A percentile compares a stretch with the other conserved stretches of the same genome.
These are phyloP conservation scores for Callosobruchus maculatus DNA, from an alignment of 2,888 invertebrate genomes.

Conservation along the genomic window DNA sequence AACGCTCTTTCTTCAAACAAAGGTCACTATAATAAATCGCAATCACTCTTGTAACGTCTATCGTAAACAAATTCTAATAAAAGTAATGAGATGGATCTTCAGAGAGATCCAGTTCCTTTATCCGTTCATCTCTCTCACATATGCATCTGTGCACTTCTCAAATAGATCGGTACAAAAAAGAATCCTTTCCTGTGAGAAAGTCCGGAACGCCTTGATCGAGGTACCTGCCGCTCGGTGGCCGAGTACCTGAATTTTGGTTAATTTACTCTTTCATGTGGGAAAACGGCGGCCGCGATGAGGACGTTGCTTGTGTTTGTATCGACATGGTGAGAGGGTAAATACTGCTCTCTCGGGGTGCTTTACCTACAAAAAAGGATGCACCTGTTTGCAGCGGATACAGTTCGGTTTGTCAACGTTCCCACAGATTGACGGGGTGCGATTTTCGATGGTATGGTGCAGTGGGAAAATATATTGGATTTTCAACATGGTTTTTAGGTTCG, in stretches of 20 bases:
- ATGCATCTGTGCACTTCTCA: neutral
- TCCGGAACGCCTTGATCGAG: slow-evolving; percentile 20
- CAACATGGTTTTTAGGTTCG: neutral
- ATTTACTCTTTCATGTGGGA: slow-evolving; percentile 16
- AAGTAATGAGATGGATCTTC: no score
- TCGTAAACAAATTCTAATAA: no score
- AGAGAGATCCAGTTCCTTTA: neutral
- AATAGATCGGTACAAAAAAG: slow-evolving; percentile 3
- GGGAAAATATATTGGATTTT: neutral
- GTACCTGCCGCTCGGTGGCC: neutral
- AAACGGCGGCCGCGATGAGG: slow-evolving; percentile 10
- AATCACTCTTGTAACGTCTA: no score
- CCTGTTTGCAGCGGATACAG: slow-evolving; percentile 20
- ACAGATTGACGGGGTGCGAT: neutral
- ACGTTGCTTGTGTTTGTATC: slow-evolving; percentile 24
- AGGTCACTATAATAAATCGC: no score
- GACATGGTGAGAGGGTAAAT: slow-evolving; percentile 36
- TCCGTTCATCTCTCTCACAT: neutral
- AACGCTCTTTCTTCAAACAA: no score
- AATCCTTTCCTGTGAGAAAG: slow-evolving; percentile 19
- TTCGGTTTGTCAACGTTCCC: neutral
- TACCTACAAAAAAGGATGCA: slow-evolving; percentile 32
- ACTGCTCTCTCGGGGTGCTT: slow-evolving; percentile 28
- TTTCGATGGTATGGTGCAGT: neutral
- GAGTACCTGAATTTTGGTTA: slow-evolving; percentile 10